Base-by-base conservation (phyloP, 2,113 vertebrate genomes). In the Sigmodon hispidus region DNA sequence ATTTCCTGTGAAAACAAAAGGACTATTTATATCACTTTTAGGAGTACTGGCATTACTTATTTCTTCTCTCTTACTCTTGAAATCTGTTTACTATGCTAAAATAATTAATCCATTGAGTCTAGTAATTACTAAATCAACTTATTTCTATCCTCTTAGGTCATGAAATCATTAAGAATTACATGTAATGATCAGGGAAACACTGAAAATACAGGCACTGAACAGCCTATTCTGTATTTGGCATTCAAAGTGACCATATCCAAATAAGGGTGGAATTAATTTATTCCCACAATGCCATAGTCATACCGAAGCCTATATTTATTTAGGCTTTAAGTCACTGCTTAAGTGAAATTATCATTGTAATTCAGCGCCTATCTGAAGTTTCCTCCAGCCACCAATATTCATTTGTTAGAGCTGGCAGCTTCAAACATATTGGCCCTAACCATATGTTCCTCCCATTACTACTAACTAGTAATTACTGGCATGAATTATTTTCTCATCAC, bases 381-480 rank as follows among this genome's bases (percentile, higher is more conserved):
- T 86, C 3, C 59, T 90, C 75, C 57, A 69, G 16, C 75, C 72
- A 52, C 45, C 45, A 50, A n/a, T 88, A 36, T 45, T 86, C 75
- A 83, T 63, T 75, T 65, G 57, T 81, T 65, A 63, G 2, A 21
- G 17, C 40, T 89, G 83, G 43, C 36, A 90, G 29, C 57, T 85
- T 90, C 75, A 77, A 2, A 84, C 21, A 45, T 13, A 36, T 52
- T 73, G 22, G 91, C 86, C 24, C 50, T 73, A 89, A 72, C 36
- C 79, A 36, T 69, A 90, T 90, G 31, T 88, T 91, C 67, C 40
- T 19, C 19, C 40, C 48, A 45, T 96, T 61, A 50, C 48, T 93
- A 90, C 76, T 79, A 77, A 85, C 26, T 81, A 93, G 48, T 81
- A 21, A 89, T 79, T 50, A 59, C n/a, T 69, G 50, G 90, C 17